A percentile compares a stretch with the other conserved stretches of the same genome.
phyloP scores from a whole-genome alignment of 1,140 invertebrate genomes.

The Orius insidiosus region DNA sequence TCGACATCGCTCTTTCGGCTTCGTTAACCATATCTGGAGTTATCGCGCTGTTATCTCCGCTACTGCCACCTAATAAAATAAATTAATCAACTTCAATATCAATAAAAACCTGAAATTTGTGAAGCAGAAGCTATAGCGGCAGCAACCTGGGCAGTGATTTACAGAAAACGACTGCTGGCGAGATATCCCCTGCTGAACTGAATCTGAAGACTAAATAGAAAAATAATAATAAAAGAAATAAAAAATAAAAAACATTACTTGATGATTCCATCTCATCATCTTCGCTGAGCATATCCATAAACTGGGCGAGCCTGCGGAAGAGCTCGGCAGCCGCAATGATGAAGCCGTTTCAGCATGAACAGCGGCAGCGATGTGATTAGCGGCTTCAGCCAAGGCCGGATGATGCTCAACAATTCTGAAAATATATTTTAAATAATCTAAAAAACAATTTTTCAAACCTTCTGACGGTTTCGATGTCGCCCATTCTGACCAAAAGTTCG shows the following conservation, averaged over 20 bases:
- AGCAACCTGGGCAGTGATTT: conserved; percentile 33
- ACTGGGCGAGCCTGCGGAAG: conserved; percentile 28
- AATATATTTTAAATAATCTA: too few species aligned
- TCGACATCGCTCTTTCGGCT: conserved; percentile 34
- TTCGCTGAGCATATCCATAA: conserved; percentile 33
- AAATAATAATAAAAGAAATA: conserved; percentile 1
- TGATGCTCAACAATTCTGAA: conserved; percentile 29
- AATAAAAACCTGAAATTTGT: conserved; percentile 1
- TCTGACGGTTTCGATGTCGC: conserved; percentile 30
- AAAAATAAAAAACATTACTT: conserved; percentile 20
- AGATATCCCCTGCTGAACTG: conserved; percentile 22
- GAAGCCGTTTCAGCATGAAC: conserved; percentile 31
- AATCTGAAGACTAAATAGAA: conserved; percentile 25
- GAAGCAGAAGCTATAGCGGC: conserved; percentile 30
- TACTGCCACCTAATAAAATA: conserved; percentile 10
- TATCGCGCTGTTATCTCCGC: conserved; percentile 26
- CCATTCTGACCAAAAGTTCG: conserved; percentile 34
- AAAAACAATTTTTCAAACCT: too few species aligned
- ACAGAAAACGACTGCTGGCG: conserved; percentile 24
- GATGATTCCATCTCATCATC: conserved; percentile 39
- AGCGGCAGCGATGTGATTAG: conserved; percentile 31
- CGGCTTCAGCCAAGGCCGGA: conserved; percentile 32
- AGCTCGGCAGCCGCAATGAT: conserved; percentile 19
- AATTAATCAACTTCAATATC: conserved; percentile 8
- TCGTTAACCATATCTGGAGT: conserved; percentile 37